Base-by-base conservation (phyloP, 2,797 vertebrate species). In the Chloroceryle inda region DNA sequence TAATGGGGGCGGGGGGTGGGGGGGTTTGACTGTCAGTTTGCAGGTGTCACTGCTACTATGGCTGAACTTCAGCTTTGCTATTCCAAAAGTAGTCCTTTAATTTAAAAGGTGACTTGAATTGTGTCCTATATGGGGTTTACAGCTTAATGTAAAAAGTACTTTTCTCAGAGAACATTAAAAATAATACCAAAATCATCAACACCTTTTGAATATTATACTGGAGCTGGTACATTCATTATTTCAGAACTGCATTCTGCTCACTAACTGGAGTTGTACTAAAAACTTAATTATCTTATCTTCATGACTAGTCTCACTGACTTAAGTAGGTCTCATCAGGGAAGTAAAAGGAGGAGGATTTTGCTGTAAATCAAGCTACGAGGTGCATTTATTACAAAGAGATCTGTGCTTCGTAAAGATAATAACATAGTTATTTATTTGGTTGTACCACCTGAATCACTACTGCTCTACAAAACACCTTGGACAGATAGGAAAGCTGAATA, bases 261-360 rank as follows among this genome's bases (percentile, higher is more conserved):
- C 74, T 94, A 94, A 95, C 66, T 73, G 79, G 88, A 92, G 80
- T 93, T 96, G 66, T 94, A 94, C 95, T 95, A 96, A 95, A 96
- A 96, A 93, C 96, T 96, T 96, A 84, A 96, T 96, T 96, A 95
- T 96, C 88, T 92, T 90, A 90, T 96, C 92, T 76, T 94, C 89
- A 53, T 68, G 94, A 95, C 93, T 96, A 93, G 96, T 97, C 85
- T 90, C 59, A n/a, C 85, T 95, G 89, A 92, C 88, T 96, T 97
- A 96, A 95, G 64, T 92, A 90, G 92, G 83, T 93, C 91, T 95
- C 92, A 92, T 96, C 83, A 85, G 89, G 91, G 71, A 94, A 92
- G 91, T 62, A 76, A 79, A 77, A 88, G 74, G 68, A 85, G 89
- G 76, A 94, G 63, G 92, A 94, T 89, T 96, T 95, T 95, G 63